Evolutionary conservation across 1,140 invertebrate species (phyloP).

Genomic region (Galleria mellonella): DNA sequence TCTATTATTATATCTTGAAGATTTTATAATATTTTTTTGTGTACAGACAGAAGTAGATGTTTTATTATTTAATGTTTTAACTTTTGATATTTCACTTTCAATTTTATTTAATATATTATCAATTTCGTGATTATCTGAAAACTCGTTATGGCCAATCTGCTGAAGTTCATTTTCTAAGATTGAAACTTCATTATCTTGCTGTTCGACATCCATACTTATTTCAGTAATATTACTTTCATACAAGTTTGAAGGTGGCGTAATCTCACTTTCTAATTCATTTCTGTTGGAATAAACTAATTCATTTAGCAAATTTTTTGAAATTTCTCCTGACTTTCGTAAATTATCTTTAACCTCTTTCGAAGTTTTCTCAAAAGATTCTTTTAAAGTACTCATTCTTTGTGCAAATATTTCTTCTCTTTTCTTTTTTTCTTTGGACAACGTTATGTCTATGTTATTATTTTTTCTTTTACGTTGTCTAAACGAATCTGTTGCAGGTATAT

Average conservation of each 20-base stretch:
- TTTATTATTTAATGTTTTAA: background rate
- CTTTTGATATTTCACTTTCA: conserved; percentile 43
- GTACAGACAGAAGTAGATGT: background rate
- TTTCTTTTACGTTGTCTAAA: conserved; percentile 48
- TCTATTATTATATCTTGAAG: background rate
- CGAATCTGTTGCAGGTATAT: conserved; percentile 23
- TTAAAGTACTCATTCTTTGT: conserved; percentile 34
- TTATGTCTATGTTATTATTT: conserved; percentile 16
- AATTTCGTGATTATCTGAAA: conserved; percentile 33
- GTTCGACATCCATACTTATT: too few species aligned
- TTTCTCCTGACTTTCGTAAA: conserved; percentile 20
- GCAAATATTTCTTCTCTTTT: conserved; percentile 39
- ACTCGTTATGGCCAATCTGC: conserved; percentile 18
- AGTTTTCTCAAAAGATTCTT: conserved; percentile 30
- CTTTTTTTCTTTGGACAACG: conserved; percentile 43
- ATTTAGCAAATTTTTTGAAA: conserved; percentile 20
- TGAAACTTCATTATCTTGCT: too few species aligned
- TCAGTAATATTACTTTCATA: too few species aligned
- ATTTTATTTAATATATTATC: conserved; percentile 42
- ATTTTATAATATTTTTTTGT: background rate
- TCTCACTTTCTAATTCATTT: too few species aligned
- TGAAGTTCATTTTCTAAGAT: too few species aligned
- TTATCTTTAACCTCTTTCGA: conserved; percentile 27
- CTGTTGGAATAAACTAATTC: conserved; percentile 4
- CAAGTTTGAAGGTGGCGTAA: too few species aligned